These are phyloP conservation scores for Cistogaster globosa DNA, from an alignment of 2,888 invertebrate genomes.

Conservation along the genomic window DNA sequence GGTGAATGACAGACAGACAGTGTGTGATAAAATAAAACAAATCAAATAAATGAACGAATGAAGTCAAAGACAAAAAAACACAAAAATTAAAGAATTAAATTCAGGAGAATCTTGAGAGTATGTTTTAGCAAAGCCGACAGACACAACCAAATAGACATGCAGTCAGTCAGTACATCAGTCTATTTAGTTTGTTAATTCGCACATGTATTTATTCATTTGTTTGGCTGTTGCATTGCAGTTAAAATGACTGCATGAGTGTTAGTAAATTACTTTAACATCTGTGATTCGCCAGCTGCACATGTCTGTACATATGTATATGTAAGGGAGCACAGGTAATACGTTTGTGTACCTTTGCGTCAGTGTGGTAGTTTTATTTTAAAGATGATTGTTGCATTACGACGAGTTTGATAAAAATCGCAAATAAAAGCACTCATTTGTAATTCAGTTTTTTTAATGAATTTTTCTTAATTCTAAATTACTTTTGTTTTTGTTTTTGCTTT, in stretches of 20 bases:
- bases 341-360: conserved; percentile 35
- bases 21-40: conserved; percentile 53
- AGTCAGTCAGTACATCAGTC: conserved; percentile 36
- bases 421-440: conserved; percentile 71
- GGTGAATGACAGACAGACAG: conserved; percentile 15
- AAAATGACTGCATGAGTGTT: conserved; percentile 1
- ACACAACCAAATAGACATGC: background rate
- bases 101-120: conserved; percentile 41
- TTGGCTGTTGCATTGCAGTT: background rate
- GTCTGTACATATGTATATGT: conserved; percentile 7
- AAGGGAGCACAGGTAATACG: conserved; percentile 31
- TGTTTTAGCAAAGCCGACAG: conserved; percentile 12
- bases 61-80: background rate
- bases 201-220: conserved; percentile 11
- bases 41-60: conserved; percentile 19
- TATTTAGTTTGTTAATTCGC: conserved; percentile 11
- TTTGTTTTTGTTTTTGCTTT: conserved; percentile 63
- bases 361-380: conserved; percentile 49
- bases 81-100: background rate
- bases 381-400: conserved; percentile 64
- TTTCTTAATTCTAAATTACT: conserved; percentile 70
- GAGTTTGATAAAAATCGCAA: conserved; percentile 71
- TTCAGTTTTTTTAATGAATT: conserved; percentile 70
- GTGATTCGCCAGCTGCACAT: conserved; percentile 11
- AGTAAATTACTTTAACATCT: conserved; percentile 10